These are phyloP conservation scores for Caranx ignobilis DNA, from an alignment of 2,113 vertebrate species.

Conservation along the genomic window DNA sequence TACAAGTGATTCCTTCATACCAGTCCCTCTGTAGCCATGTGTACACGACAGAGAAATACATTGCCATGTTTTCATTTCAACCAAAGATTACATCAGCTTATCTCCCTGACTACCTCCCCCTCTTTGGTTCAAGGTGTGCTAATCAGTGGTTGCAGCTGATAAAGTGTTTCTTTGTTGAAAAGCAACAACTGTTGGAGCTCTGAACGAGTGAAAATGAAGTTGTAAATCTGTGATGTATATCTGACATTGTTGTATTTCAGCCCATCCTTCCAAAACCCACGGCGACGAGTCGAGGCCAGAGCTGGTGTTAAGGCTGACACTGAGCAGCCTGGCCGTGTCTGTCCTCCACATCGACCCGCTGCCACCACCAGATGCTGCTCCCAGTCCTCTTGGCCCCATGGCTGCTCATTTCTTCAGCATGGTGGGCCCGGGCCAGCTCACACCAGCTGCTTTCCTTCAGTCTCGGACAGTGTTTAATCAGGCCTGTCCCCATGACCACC, in stretches of 20 bases:
- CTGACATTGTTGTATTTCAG: conserved; percentile 81
- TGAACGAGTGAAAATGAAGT: not conserved
- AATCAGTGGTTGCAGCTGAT: not conserved
- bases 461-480: conserved; percentile 90
- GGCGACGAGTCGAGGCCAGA: conserved; percentile 96
- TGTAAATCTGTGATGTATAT: not conserved
- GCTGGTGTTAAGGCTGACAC: conserved; percentile 89
- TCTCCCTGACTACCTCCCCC: not conserved
- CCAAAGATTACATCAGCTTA: not conserved
- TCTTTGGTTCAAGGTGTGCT: not conserved
- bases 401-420: conserved; percentile 92
- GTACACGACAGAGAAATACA: not conserved
- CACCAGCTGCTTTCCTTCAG: conserved; percentile 86
- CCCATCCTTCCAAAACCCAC: conserved; percentile 90
- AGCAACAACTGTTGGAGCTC: not conserved
- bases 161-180: not conserved
- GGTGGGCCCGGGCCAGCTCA: conserved; percentile 85
- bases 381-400: conserved; percentile 90
- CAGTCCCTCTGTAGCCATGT: not conserved
- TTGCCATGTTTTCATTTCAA: conserved; percentile 19
- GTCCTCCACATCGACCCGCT: conserved; percentile 98
- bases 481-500: conserved; percentile 96
- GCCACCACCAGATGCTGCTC: conserved; percentile 90
- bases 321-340: conserved; percentile 90
- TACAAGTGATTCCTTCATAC: not conserved